These are phyloP conservation scores for Apis mellifera DNA, from an alignment of 1,140 invertebrate species.

Conservation along the genomic window Amel_HAv3.1 CM009936.2:15887001-15887500, in stretches of 20 bases:
- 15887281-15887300: background rate
- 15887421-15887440: background rate
- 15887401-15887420: conserved; percentile 27
- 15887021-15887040: too few relatives aligned
- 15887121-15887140: background rate
- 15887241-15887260: background rate
- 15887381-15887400: conserved; percentile 18
- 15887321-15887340: conserved; percentile 40
- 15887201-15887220: background rate
- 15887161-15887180: background rate
- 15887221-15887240: conserved; percentile 6
- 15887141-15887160: background rate
- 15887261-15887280: background rate
- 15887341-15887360: conserved; percentile 30
- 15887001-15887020: too few relatives aligned
- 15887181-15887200: too few relatives aligned
- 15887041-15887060: too few relatives aligned
- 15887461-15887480: background rate
- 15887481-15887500: background rate
- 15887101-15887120: background rate
- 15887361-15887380: conserved; percentile 32
- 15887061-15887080: too few relatives aligned
- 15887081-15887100: background rate
- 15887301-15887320: conserved; percentile 10
- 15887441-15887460: too few relatives aligned